A percentile compares a stretch with the other conserved stretches of the same genome.
Evolutionary conservation across 2,797 vertebrate genomes (phyloP).

Genomic region (Allochrocebus solatus): DNA sequence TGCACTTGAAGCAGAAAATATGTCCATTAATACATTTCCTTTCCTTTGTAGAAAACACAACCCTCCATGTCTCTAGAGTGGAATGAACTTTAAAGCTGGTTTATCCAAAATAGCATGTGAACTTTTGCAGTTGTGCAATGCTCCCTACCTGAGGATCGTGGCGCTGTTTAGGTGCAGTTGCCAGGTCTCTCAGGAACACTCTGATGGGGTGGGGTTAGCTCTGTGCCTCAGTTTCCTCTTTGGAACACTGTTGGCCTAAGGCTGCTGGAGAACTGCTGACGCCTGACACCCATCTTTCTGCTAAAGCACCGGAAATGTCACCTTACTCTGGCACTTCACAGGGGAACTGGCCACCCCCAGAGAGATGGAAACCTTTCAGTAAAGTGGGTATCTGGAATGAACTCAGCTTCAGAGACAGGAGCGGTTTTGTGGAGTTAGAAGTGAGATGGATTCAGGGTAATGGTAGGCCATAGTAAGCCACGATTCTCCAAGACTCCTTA

Average conservation of each 20-base stretch:
- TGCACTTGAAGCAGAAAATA: constrained; percentile 37
- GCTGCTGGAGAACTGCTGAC: background rate
- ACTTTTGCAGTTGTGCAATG: background rate
- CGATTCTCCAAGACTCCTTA: background rate
- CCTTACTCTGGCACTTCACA: background rate
- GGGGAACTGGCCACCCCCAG: background rate
- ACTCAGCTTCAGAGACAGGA: background rate
- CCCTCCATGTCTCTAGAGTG: background rate
- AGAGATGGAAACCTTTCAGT: background rate
- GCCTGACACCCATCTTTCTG: background rate
- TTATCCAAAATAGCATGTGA: constrained; percentile 14
- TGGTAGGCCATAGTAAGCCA: background rate
- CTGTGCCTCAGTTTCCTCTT: constrained; percentile 21
- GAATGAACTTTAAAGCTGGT: constrained; percentile 12
- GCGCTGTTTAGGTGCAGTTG: background rate
- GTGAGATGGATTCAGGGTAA: background rate
- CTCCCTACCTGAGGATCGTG: background rate
- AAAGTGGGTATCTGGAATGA: background rate
- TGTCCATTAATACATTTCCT: background rate
- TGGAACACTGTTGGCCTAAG: background rate
- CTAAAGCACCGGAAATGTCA: background rate
- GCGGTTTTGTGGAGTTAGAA: background rate
- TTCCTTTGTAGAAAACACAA: constrained; percentile 43
- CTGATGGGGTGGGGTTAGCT: background rate
- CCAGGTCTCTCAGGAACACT: background rate